phyloP scores from a whole-genome alignment of 2,888 invertebrate species.

The Drosophila rubida region DNA sequence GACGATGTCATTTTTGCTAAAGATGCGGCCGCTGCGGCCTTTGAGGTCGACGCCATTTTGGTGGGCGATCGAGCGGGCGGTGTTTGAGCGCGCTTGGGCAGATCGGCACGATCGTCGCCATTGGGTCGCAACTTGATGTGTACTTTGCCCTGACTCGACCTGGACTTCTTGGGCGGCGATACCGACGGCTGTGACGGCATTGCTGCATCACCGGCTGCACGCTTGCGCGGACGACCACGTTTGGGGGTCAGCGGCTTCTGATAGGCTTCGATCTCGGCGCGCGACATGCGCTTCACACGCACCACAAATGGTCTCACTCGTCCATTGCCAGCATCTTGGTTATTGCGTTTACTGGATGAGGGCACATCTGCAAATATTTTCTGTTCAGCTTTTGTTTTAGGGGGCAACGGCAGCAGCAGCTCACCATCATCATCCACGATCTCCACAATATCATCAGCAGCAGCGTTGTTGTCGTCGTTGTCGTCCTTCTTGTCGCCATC shows the following conservation, averaged over 20 bases:
- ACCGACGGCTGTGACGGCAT: background rate
- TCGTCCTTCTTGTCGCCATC: background rate
- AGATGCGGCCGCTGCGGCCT: background rate
- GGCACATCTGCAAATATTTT: constrained; percentile 60
- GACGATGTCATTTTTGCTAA: background rate
- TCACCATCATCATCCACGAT: constrained; percentile 12
- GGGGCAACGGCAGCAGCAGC: constrained; percentile 13
- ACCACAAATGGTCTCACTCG: constrained; percentile 22
- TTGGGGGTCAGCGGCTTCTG: background rate
- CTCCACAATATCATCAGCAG: background rate
- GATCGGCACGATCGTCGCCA: constrained; percentile 14
- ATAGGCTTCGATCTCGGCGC: constrained; percentile 9
- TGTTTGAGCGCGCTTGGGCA: constrained; percentile 2
- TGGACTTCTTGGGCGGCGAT: constrained; percentile 28
- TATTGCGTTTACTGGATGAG: background rate
- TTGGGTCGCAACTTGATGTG: constrained; percentile 46
- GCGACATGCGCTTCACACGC: constrained; percentile 47
- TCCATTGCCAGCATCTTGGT: background rate
- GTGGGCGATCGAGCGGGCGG: constrained; percentile 5
- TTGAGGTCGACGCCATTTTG: background rate
- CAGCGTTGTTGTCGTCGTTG: background rate
- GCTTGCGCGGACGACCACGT: background rate
- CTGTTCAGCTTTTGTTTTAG: constrained; percentile 70
- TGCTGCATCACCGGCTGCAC: background rate
- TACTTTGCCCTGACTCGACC: constrained; percentile 12